phyloP scores from a whole-genome alignment of 2,113 vertebrate species.

The Triplophysa dalaica region DNA sequence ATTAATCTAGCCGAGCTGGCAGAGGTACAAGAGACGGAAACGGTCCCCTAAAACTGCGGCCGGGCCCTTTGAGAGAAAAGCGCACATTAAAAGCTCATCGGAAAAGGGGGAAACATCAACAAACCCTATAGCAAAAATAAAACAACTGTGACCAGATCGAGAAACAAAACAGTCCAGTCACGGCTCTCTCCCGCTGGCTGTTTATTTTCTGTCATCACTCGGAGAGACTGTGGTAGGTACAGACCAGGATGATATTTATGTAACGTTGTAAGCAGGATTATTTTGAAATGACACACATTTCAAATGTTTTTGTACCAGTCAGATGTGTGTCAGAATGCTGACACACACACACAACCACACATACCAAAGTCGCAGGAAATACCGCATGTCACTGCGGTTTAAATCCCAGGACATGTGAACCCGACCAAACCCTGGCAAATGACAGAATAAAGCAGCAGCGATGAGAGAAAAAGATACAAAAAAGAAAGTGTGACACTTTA shows the following conservation, averaged over 20 bases:
- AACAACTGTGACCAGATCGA: not conserved
- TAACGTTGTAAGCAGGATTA: conserved; percentile 16
- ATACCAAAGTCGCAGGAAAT: not conserved
- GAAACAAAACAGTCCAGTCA: conserved; percentile 20
- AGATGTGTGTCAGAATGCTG: not conserved
- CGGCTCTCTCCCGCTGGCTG: not conserved
- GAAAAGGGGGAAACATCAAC: conserved; percentile 50
- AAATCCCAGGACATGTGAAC: conserved; percentile 14
- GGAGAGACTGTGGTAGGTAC: conserved; percentile 29
- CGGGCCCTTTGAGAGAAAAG: conserved; percentile 42
- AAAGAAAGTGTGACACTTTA: no score
- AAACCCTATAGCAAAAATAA: conserved; percentile 16
- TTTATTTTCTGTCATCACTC: conserved; percentile 31
- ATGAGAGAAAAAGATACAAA: not conserved
- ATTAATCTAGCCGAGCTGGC: conserved; percentile 56
- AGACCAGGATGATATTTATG: conserved; percentile 19
- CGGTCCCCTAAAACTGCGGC: conserved; percentile 42
- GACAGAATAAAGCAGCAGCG: not conserved
- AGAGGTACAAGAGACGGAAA: conserved; percentile 31
- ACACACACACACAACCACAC: not conserved
- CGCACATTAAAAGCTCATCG: conserved; percentile 44
- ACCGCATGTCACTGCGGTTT: conserved; percentile 3
- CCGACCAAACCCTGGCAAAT: not conserved
- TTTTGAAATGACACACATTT: conserved; percentile 21
- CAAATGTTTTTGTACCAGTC: conserved; percentile 5